A percentile compares a stretch with the other conserved stretches of the same genome.
These are phyloP conservation scores for Centropyge bicolor DNA, from an alignment of 2,797 vertebrate genomes.

Conservation along the genomic window DNA sequence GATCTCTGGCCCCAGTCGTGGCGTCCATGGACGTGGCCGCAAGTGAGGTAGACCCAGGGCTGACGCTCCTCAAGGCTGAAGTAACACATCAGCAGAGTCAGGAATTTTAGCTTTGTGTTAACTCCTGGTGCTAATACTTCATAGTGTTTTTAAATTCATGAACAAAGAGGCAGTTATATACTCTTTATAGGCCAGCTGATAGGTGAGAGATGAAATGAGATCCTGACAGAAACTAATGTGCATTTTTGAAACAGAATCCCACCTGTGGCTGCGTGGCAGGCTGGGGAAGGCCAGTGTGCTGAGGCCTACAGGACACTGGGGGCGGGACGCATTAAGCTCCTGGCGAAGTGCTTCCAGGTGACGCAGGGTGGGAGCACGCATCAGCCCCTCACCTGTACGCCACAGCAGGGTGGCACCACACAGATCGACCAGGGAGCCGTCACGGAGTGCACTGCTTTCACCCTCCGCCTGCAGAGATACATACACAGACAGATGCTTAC, in stretches of 20 bases:
- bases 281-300: constrained; percentile 98
- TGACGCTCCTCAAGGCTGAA: constrained; percentile 95
- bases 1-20: constrained; percentile 96
- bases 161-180: background rate
- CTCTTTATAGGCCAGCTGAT: background rate
- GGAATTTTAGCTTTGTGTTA: background rate
- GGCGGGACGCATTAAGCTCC: constrained; percentile 96
- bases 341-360: constrained; percentile 97
- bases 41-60: constrained; percentile 96
- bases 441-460: constrained; percentile 94
- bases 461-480: constrained; percentile 88
- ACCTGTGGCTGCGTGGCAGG: constrained; percentile 93
- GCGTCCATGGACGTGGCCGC: constrained; percentile 94
- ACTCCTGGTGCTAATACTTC: background rate
- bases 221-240: background rate
- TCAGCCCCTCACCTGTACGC: constrained; percentile 86
- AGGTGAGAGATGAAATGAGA: background rate
- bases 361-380: constrained; percentile 84
- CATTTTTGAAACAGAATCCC: background rate
- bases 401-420: constrained; percentile 87
- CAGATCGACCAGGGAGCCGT: constrained; percentile 90
- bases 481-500: background rate
- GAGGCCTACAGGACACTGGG: constrained; percentile 98
- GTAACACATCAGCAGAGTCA: constrained; percentile 22
- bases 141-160: background rate